Percentiles rank a stretch among this genome's conserved stretches.
Evolutionary conservation across 1,140 invertebrate species (phyloP).

Genomic region (Ganaspis sp.): DNA sequence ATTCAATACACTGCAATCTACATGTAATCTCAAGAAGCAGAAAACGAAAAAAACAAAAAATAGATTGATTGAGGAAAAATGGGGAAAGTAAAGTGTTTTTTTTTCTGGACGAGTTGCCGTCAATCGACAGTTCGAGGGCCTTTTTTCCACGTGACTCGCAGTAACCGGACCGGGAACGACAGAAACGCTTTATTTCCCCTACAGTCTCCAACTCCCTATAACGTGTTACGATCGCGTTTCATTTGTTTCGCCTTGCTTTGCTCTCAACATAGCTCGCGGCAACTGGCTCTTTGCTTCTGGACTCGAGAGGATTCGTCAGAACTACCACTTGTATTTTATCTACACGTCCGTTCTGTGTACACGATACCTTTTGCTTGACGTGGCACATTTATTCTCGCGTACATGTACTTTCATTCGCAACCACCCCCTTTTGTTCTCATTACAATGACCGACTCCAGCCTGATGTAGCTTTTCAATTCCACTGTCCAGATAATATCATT

Average conservation of each 20-base stretch:
- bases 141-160: constrained; percentile 57
- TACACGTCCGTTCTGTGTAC: constrained; percentile 50
- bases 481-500: constrained; percentile 6
- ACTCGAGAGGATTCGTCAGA: constrained; percentile 55
- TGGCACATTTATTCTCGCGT: constrained; percentile 49
- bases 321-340: constrained; percentile 55
- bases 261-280: constrained; percentile 54
- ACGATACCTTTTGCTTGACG: constrained; percentile 58
- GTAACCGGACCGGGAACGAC: constrained; percentile 60
- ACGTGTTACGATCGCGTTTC: constrained; percentile 63
- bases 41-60: constrained; percentile 47
- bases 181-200: constrained; percentile 65
- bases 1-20: too few relatives aligned
- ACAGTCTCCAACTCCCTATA: constrained; percentile 53
- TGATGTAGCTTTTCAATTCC: constrained; percentile 5
- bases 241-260: constrained; percentile 67
- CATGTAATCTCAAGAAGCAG: too few relatives aligned
- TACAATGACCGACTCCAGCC: constrained; percentile 30
- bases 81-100: constrained; percentile 60
- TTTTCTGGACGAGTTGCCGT: constrained; percentile 53
- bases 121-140: constrained; percentile 62
- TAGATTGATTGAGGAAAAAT: constrained; percentile 47
- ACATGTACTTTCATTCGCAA: constrained; percentile 30
- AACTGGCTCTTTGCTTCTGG: constrained; percentile 50
- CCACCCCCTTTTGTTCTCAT: constrained; percentile 39